Conservation (phyloP, 2,113 vertebrate species). For the Myiopsitta monachus region DNA sequence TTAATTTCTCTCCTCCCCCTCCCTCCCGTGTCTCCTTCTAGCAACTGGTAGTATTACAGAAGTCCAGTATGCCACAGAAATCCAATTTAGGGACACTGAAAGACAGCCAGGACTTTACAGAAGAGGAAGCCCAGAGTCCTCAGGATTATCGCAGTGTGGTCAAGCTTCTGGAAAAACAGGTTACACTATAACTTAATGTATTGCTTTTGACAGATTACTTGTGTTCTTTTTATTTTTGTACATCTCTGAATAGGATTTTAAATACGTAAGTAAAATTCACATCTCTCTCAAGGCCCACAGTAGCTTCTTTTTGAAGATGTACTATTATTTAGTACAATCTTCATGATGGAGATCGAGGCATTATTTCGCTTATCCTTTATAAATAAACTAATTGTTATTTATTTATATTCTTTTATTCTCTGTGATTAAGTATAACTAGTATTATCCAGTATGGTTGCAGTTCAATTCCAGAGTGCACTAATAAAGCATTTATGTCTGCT, state of each 20-base stretch:
- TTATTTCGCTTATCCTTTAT: not conserved
- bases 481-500: not conserved
- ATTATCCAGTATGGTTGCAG: not conserved
- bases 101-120: slow-evolving; percentile 71
- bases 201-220: not conserved
- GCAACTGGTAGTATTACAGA: slow-evolving; percentile 79
- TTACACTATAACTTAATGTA: slow-evolving; percentile 23
- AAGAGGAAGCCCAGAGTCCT: slow-evolving; percentile 55
- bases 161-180: slow-evolving; percentile 86
- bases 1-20: not conserved
- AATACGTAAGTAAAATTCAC: not conserved
- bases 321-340: not conserved
- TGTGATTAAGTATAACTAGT: not conserved
- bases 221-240: not conserved
- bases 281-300: not conserved
- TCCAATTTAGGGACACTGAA: slow-evolving; percentile 75
- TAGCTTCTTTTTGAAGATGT: not conserved
- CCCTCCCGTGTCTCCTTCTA: not conserved
- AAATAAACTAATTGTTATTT: not conserved
- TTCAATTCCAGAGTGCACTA: not conserved
- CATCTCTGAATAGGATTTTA: not conserved
- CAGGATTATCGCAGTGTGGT: slow-evolving; percentile 78
- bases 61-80: slow-evolving; percentile 72
- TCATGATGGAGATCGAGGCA: not conserved
- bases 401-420: not conserved